Evolutionary conservation across 2,888 invertebrate genomes (phyloP).

Genomic region (Caenorhabditis panamensis): DNA sequence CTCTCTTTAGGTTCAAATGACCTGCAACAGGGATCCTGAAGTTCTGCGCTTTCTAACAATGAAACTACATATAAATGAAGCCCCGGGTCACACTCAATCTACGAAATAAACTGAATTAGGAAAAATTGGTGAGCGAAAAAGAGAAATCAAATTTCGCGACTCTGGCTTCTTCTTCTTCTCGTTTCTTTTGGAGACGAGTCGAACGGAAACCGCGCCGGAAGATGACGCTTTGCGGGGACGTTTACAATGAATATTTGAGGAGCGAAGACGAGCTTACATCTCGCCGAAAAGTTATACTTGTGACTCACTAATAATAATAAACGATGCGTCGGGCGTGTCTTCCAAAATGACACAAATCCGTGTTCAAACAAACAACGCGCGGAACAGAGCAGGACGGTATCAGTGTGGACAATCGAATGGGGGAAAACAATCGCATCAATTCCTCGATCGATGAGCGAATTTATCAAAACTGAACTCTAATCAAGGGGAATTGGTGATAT

Average conservation of each 20-base stretch:
- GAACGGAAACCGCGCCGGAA: slow-evolving; percentile 48
- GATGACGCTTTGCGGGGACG: slow-evolving; percentile 35
- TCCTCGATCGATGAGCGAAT: slow-evolving; percentile 19
- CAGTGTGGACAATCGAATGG: too few relatives aligned
- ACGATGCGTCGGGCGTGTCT: slow-evolving; percentile 5
- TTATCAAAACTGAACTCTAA: slow-evolving; percentile 21
- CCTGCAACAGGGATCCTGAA: too few relatives aligned
- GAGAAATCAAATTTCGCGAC: slow-evolving; percentile 43
- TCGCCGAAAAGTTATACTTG: slow-evolving; percentile 13
- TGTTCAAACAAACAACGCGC: slow-evolving; percentile 39
- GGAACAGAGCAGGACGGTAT: background rate
- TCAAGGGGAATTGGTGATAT: background rate
- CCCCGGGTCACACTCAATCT: too few relatives aligned
- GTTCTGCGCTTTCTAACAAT: too few relatives aligned
- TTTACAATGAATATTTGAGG: slow-evolving; percentile 54
- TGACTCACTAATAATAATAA: slow-evolving; percentile 33
- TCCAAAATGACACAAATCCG: slow-evolving; percentile 54
- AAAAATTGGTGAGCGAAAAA: too few relatives aligned
- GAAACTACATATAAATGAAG: too few relatives aligned
- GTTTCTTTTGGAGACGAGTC: background rate
- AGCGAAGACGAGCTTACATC: slow-evolving; percentile 19
- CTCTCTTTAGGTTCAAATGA: too few relatives aligned
- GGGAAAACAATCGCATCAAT: slow-evolving; percentile 26
- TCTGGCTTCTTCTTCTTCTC: background rate
- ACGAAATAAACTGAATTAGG: too few relatives aligned